Conservation (phyloP, 2,113 vertebrate species). For the Protobothrops mucrosquamatus region DNA sequence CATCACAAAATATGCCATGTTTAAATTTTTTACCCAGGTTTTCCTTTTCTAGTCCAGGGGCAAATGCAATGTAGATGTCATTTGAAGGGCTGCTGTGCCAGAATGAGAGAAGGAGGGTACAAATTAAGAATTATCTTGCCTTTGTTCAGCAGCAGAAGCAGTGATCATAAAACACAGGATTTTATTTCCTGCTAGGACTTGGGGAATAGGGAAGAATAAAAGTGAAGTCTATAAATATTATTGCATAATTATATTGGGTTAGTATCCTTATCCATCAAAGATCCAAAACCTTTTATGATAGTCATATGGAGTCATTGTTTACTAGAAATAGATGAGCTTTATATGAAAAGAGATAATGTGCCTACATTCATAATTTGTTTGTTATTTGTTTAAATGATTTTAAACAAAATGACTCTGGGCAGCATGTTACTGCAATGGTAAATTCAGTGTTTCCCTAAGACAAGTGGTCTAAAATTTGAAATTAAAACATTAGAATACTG, state of each 20-base stretch:
- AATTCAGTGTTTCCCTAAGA: background rate
- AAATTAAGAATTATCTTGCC: constrained; percentile 7
- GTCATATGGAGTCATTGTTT: background rate
- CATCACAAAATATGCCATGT: background rate
- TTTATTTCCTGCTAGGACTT: constrained; percentile 59
- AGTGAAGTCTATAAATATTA: constrained; percentile 54
- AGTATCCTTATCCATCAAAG: constrained; percentile 15
- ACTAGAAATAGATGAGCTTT: constrained; percentile 1
- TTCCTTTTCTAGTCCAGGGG: background rate
- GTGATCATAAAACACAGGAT: constrained; percentile 37
- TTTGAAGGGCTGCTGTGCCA: background rate
- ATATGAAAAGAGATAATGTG: background rate
- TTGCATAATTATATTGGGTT: constrained; percentile 55
- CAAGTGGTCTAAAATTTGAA: background rate
- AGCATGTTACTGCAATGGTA: background rate
- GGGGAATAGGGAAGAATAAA: constrained; percentile 45
- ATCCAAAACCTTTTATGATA: background rate
- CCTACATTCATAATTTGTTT: background rate
- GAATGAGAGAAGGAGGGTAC: background rate
- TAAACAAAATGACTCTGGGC: background rate
- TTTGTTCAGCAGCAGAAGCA: constrained; percentile 36
- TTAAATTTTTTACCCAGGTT: background rate
- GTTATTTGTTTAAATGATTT: background rate
- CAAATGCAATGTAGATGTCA: background rate
- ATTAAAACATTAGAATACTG: background rate